A percentile compares a stretch with the other conserved stretches of the same genome.
Conservation (phyloP, 2,113 vertebrate species). For the Macquaria ambigua region DNA sequence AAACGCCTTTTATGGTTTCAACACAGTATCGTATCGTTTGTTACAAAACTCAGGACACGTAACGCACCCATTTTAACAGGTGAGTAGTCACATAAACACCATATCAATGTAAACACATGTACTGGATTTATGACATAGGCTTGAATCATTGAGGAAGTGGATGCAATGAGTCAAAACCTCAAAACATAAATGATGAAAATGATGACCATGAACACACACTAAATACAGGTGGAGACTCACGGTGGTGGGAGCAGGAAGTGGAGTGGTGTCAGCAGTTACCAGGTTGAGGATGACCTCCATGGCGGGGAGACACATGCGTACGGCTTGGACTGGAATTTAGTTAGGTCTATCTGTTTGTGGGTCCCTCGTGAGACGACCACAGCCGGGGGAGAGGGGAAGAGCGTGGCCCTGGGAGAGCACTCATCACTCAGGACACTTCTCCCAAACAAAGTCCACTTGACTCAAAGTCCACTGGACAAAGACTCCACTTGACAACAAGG, state of each 20-base stretch:
- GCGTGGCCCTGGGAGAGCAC: neutral
- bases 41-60: neutral
- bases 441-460: constrained; percentile 58
- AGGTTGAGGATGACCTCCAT: constrained; percentile 85
- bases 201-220: neutral
- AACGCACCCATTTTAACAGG: neutral
- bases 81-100: neutral
- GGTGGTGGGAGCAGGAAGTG: constrained; percentile 63
- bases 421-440: constrained; percentile 57
- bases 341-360: constrained; percentile 34
- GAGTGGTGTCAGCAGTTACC: constrained; percentile 81
- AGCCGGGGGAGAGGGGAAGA: constrained; percentile 14
- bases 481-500: constrained; percentile 37
- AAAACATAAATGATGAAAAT: neutral
- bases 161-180: neutral
- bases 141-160: neutral
- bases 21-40: neutral
- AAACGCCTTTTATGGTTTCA: constrained; percentile 20
- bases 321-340: constrained; percentile 28
- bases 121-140: neutral
- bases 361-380: constrained; percentile 2
- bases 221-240: constrained; percentile 72
- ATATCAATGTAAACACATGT: neutral
- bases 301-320: constrained; percentile 45
- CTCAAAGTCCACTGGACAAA: constrained; percentile 52